These are phyloP conservation scores for Serinus canaria DNA, from an alignment of 2,113 vertebrate species.

Conservation along the genomic window DNA sequence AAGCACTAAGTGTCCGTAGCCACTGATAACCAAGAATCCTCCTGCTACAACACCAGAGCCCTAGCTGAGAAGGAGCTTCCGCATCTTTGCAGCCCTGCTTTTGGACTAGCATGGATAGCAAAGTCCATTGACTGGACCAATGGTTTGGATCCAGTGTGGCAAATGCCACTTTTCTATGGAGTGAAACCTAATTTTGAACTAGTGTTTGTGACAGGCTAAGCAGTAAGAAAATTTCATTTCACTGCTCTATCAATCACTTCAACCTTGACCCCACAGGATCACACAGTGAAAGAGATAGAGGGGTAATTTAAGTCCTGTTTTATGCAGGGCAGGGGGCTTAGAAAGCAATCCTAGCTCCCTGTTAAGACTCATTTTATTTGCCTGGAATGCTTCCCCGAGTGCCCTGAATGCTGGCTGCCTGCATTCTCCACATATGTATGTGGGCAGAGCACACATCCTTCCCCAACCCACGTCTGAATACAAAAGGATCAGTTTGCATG, in stretches of 20 bases:
- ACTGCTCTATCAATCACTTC: conserved; percentile 58
- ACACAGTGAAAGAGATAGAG: conserved; percentile 26
- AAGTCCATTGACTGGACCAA: neutral
- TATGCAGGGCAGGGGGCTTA: conserved; percentile 62
- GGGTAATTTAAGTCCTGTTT: conserved; percentile 54
- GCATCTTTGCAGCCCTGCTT: neutral
- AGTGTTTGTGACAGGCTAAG: conserved; percentile 29
- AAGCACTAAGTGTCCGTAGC: neutral
- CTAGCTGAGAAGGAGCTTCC: neutral
- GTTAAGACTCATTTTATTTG: conserved; percentile 54
- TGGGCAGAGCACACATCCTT: neutral
- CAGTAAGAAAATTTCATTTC: conserved; percentile 67
- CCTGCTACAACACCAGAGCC: neutral
- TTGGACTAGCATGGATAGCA: neutral
- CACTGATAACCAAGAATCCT: neutral
- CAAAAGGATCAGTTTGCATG: neutral
- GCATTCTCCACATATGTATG: neutral
- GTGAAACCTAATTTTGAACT: conserved; percentile 40
- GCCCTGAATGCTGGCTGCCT: neutral
- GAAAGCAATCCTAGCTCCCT: conserved; percentile 54
- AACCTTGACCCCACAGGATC: conserved; percentile 50
- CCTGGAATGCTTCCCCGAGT: conserved; percentile 6
- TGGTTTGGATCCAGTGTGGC: neutral
- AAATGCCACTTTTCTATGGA: conserved; percentile 22
- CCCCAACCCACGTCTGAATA: neutral